These are phyloP conservation scores for Marronus borbonicus DNA, from an alignment of 2,888 invertebrate genomes.

Conservation along the genomic window DNA sequence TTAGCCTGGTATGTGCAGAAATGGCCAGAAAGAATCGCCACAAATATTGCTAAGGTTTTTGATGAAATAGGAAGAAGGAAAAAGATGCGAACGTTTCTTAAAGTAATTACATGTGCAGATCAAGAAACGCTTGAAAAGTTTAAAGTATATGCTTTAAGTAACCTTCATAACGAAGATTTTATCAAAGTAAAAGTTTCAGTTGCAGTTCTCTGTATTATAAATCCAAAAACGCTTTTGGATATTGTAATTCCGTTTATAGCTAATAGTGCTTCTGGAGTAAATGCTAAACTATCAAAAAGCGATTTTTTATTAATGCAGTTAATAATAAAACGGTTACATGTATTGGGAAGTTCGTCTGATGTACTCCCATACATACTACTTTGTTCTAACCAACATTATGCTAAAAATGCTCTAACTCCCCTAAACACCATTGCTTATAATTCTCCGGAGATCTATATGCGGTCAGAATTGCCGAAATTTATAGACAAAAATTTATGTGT, in stretches of 20 bases:
- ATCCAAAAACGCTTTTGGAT: conserved; percentile 6
- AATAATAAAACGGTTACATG: conserved; percentile 20
- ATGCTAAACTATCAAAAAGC: not conserved
- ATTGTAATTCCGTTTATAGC: not conserved
- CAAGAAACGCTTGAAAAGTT: not conserved
- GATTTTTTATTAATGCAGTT: not conserved
- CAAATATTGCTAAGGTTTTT: not conserved
- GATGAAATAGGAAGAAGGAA: not conserved
- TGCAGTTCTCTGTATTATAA: not conserved
- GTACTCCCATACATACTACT: not conserved
- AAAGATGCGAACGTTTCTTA: not conserved
- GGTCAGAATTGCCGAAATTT: conserved; percentile 7
- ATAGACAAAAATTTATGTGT: not conserved
- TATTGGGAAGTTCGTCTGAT: not conserved
- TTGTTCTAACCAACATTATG: not conserved
- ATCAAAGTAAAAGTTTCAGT: not conserved
- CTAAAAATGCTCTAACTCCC: conserved; percentile 13
- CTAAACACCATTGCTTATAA: conserved; percentile 20
- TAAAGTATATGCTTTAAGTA: not conserved
- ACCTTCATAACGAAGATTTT: not conserved
- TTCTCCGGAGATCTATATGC: not conserved
- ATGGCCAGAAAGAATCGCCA: not conserved
- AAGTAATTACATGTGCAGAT: not conserved
- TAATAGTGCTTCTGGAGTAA: not conserved
- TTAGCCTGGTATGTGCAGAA: not conserved